Evolutionary conservation across 1,140 invertebrate genomes (phyloP).

Genomic region (Scaptomyza pallida): DNA sequence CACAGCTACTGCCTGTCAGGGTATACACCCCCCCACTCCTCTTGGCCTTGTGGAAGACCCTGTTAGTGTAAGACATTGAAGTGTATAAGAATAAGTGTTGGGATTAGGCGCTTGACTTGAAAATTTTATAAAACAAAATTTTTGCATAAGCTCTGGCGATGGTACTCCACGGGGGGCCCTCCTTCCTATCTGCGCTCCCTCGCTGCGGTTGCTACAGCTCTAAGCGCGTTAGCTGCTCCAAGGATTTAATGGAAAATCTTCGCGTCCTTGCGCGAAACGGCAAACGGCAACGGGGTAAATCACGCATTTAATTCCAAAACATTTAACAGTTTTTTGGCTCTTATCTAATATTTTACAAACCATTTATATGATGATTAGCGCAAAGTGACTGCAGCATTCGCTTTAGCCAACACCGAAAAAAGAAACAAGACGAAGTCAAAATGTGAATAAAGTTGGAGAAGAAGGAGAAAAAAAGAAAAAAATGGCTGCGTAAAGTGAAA

Average conservation of each 20-base stretch:
- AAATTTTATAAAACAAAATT: conserved; percentile 83
- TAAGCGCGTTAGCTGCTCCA: conserved; percentile 79
- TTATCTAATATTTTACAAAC: conserved; percentile 83
- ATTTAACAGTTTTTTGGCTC: conserved; percentile 78
- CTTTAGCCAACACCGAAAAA: not conserved
- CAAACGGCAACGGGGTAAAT: conserved; percentile 70
- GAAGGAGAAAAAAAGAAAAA: too few species aligned
- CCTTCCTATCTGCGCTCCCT: conserved; percentile 18
- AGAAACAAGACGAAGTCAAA: not conserved
- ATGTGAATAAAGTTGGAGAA: not conserved
- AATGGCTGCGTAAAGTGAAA: conserved; percentile 10
- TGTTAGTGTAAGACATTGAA: conserved; percentile 76
- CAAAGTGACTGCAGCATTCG: conserved; percentile 52
- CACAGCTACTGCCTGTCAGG: conserved; percentile 8
- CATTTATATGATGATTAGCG: conserved; percentile 82
- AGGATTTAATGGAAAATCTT: conserved; percentile 81
- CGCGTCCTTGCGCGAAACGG: conserved; percentile 45
- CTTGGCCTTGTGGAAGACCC: conserved; percentile 3
- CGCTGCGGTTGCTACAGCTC: conserved; percentile 62
- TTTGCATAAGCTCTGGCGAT: conserved; percentile 77
- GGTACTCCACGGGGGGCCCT: conserved; percentile 13
- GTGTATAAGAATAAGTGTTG: conserved; percentile 83
- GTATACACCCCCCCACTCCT: not conserved
- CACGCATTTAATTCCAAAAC: conserved; percentile 82
- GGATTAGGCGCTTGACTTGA: conserved; percentile 82